These are phyloP conservation scores for Eulacestoma nigropectus DNA, from an alignment of 2,113 vertebrate species.

Conservation along the genomic window DNA sequence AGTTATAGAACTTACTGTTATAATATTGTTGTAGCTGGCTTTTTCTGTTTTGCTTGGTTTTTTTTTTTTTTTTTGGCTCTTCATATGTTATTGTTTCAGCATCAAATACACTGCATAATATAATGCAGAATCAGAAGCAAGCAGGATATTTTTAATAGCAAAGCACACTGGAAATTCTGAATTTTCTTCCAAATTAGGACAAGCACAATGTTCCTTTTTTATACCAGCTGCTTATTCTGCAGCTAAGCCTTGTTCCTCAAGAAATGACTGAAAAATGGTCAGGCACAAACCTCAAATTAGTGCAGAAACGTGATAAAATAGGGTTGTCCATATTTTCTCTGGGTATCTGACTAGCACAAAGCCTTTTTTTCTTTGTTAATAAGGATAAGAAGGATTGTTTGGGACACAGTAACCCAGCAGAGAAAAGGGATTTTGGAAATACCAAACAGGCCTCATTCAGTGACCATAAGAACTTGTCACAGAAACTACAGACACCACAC, in stretches of 20 bases:
- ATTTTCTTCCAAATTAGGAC: slow-evolving; percentile 2
- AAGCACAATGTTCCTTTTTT: neutral
- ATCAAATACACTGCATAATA: neutral
- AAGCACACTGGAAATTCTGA: neutral
- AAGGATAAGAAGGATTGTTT: neutral
- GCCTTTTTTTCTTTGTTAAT: too few species aligned
- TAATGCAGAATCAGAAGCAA: neutral
- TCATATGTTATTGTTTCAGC: neutral
- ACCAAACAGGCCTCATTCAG: neutral
- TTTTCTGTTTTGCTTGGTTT: neutral
- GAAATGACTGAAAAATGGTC: neutral
- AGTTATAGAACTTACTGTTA: neutral
- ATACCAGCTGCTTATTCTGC: neutral
- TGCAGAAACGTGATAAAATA: neutral
- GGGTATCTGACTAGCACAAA: neutral
- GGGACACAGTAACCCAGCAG: neutral
- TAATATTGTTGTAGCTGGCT: neutral
- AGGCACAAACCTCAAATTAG: neutral
- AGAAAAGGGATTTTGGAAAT: neutral
- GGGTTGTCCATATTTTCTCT: neutral
- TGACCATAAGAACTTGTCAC: neutral
- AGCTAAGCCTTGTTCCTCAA: neutral
- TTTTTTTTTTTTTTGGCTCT: neutral
- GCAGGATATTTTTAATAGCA: slow-evolving; percentile 12
- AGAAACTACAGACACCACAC: neutral